Base-by-base conservation (phyloP, 2,113 vertebrate genomes). In the Nesoenas mayeri region DNA sequence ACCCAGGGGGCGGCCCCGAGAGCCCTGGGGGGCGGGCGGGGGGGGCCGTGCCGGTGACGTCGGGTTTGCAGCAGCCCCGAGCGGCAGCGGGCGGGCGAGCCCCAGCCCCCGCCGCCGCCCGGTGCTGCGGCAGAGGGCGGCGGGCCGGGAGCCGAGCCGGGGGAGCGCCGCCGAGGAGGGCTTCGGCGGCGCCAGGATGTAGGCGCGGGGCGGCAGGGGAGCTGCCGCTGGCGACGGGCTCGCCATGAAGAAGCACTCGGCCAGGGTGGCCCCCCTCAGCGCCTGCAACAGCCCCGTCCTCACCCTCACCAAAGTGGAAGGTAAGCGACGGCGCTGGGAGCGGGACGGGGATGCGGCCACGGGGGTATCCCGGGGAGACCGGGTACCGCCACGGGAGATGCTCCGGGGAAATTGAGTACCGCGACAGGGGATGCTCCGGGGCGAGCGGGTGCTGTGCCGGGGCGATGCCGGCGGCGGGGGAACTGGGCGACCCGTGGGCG, bases 261-360 rank as follows among this genome's bases (percentile, higher is more conserved):
- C 99, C 92, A 97, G 99, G 98, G 99, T 99, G 71, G 99, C 99
- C 97, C 99, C 99, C 86, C 98, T 99, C 97, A 99, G 99, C 97
- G 99, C 99, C 88, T 99, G 99, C 98, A 99, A 99, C 98, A 99
- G 99, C 85, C 99, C 99, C 90, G 99, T 99, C 89, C 98, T 99
- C 97, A 99, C 99, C 96, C 98, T 99, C 97, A 99, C 99, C 98
- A 99, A 99, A 98, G 99, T 99, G 98, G 98, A 99, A 99, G 99
- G 99, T 99, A 99, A 96, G 34, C 54, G 67, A 18, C 50, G 54
- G 21, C 17, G 77, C 69, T 12, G 64, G 65, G 54, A 87, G 51
- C 61, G 92, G 89, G 77, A 75, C 64, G 58, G 31, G 47, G 34
- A 16, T 31, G 42, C 50, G 13, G 47, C 11, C 11, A 26, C 28